Evolutionary conservation across 2,113 vertebrate species (phyloP), one percentile per base, ranked within the genome.

Genomic region (Fregetta grallaria): DNA sequence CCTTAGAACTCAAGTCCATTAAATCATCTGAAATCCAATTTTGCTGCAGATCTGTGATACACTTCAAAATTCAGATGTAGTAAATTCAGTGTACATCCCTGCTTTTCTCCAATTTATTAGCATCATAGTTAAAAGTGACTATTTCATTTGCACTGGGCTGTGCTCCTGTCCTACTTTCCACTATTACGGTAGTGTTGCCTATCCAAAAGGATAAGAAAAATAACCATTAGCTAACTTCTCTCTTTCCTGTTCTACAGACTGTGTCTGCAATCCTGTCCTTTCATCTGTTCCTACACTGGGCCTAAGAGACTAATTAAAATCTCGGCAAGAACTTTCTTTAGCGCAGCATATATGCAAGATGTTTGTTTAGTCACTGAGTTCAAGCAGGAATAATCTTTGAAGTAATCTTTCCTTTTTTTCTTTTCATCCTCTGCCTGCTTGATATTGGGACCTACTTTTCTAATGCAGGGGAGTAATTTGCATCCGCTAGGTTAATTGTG

Each of bases 291-390:
- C 76, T 61, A 79, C 45, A 36, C 44, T 13, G 34, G 65, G 56
- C 88, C 73, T 78, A 78, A 53, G 90, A 96, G 94, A 92, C 94
- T 90, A 96, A 97, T 97, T 91, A 92, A 94, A 86, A 86, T 44
- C 58, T 67, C 29, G 62, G 79, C 70, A 76, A 82, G 62, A 93
- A 75, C 65, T 76, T 92, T 19, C 47, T 91, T 80, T 52, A 63
- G 68, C 34, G 5, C 15, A 80, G 68, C 38, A 73, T 56, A 77
- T 21, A 95, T 45, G 45, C 78, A 80, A 77, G 72, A 88, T 77
- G 71, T 93, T 93, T 97, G 67, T 93, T 88, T 71, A 95, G 94
- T 80, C 50, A 56, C 79, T 17, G 67, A 71, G 52, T 80, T 88
- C 67, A 93, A 86, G 79, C 20, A 93, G 59, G n/a, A 94, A 86